Conservation (phyloP, 2,797 vertebrate genomes). For the Amblyraja radiata region DNA sequence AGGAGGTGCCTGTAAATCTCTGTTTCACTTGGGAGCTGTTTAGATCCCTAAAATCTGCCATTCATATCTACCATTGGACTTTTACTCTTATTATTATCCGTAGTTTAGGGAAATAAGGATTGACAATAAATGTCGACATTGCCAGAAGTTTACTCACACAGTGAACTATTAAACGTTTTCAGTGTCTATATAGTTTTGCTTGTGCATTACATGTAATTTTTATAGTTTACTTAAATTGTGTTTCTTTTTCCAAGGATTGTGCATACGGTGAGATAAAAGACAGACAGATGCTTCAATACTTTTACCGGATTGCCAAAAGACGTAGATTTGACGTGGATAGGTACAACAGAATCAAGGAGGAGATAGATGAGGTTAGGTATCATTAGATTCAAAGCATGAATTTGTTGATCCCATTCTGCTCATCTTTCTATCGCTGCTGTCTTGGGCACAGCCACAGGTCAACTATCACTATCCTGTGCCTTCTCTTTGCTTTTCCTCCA, state of each 20-base stretch:
- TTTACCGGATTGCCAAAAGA: slow-evolving; percentile 68
- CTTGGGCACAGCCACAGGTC: neutral
- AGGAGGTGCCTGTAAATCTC: too few relatives aligned
- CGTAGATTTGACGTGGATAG: slow-evolving; percentile 69
- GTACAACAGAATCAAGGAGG: slow-evolving; percentile 78
- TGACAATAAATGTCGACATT: too few relatives aligned
- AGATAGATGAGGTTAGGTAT: slow-evolving; percentile 69
- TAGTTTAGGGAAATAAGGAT: too few relatives aligned
- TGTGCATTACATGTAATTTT: neutral
- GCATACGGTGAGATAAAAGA: slow-evolving; percentile 68
- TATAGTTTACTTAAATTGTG: neutral
- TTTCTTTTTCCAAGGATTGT: slow-evolving; percentile 66
- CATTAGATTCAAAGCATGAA: neutral
- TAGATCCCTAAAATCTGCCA: too few relatives aligned
- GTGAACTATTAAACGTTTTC: too few relatives aligned
- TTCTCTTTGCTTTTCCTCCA: neutral
- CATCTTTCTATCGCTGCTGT: neutral
- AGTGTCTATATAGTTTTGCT: too few relatives aligned
- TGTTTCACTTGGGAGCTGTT: too few relatives aligned
- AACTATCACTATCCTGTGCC: neutral
- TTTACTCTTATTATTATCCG: too few relatives aligned
- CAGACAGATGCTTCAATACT: slow-evolving; percentile 79
- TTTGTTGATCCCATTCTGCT: neutral
- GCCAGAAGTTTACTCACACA: too few relatives aligned
- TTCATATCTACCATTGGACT: too few relatives aligned